A percentile compares a stretch with the other conserved stretches of the same genome.
These are phyloP conservation scores for Oncorhynchus masou DNA, from an alignment of 2,113 vertebrate genomes.

Conservation along the genomic window DNA sequence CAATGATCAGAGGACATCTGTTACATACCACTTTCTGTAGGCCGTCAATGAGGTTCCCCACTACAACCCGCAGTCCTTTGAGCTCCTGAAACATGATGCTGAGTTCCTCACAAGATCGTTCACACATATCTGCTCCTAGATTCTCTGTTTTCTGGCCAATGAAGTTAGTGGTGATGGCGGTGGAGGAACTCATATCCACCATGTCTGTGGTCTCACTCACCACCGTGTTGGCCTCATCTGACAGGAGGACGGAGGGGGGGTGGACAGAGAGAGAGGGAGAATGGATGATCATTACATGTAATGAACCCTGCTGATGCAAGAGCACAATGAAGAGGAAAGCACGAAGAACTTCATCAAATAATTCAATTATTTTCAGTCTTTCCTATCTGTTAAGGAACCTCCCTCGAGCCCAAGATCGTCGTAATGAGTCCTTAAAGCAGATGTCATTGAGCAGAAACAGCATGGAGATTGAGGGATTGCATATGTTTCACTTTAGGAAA, in stretches of 20 bases:
- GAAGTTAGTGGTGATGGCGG: conserved; percentile 74
- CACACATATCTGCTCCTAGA: conserved; percentile 79
- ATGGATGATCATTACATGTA: neutral
- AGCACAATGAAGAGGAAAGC: neutral
- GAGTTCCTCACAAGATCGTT: conserved; percentile 92
- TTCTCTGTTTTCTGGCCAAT: conserved; percentile 76
- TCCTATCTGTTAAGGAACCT: neutral
- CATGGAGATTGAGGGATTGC: too few relatives aligned
- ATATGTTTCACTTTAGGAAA: neutral
- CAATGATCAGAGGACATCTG: too few relatives aligned
- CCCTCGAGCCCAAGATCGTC: too few relatives aligned
- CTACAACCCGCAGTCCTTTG: conserved; percentile 84
- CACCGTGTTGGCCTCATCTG: conserved; percentile 85
- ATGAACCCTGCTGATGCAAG: neutral
- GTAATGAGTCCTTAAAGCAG: neutral
- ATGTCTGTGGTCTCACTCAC: conserved; percentile 85
- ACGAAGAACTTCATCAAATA: neutral
- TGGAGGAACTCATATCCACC: conserved; percentile 77
- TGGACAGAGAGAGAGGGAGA: neutral
- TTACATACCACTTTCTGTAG: conserved; percentile 87
- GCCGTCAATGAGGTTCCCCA: conserved; percentile 89
- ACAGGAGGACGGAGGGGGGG: neutral
- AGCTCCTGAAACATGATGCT: conserved; percentile 89
- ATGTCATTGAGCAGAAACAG: neutral
- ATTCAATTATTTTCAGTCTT: neutral